phyloP scores from a whole-genome alignment of 1,140 invertebrate genomes.

The Rhopalosiphum maidis region DNA sequence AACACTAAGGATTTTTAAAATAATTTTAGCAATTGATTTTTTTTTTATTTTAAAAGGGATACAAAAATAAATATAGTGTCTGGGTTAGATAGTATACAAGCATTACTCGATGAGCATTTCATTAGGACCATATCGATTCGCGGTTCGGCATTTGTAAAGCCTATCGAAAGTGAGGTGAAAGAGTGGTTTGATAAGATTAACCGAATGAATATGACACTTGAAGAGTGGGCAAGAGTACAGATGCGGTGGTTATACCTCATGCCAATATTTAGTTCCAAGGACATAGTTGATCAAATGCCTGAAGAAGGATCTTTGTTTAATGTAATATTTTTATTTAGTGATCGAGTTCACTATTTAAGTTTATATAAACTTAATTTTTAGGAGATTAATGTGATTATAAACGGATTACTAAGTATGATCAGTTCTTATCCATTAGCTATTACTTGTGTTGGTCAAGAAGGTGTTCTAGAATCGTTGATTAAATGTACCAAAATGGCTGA shows the following conservation, averaged over 20 bases:
- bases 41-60: constrained; percentile 66
- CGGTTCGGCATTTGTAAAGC: constrained; percentile 90
- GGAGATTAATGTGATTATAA: constrained; percentile 80
- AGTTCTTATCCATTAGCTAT: constrained; percentile 77
- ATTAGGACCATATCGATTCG: constrained; percentile 88
- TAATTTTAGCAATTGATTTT: neutral
- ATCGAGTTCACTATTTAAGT: neutral
- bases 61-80: constrained; percentile 80
- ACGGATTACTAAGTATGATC: constrained; percentile 78
- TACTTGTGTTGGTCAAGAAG: constrained; percentile 73
- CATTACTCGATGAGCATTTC: constrained; percentile 86
- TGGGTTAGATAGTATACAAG: constrained; percentile 84
- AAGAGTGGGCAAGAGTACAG: constrained; percentile 89
- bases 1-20: constrained; percentile 14
- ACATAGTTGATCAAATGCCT: constrained; percentile 92
- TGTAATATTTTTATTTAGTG: constrained; percentile 58
- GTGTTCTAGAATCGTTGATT: constrained; percentile 77
- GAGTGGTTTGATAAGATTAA: constrained; percentile 83
- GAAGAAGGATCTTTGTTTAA: constrained; percentile 82
- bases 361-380: constrained; percentile 58
- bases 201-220: constrained; percentile 79
- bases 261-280: constrained; percentile 92
- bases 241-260: constrained; percentile 90
- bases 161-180: constrained; percentile 80
- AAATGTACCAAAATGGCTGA: constrained; percentile 79